Base-by-base conservation (phyloP, 2,888 invertebrate species). In the Abrostola tripartita region DNA sequence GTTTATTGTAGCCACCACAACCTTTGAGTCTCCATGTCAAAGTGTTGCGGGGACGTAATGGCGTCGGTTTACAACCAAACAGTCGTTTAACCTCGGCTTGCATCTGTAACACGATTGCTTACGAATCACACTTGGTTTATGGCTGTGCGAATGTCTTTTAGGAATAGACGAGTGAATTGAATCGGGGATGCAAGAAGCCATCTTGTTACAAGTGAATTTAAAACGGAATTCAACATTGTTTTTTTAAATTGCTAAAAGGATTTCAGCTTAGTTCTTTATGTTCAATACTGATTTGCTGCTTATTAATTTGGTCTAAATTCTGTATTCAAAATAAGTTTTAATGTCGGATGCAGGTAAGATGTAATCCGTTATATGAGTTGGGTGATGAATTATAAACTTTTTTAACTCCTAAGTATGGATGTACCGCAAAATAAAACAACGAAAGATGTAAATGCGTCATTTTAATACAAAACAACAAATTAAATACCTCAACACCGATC, bases 51-150 rank as follows among this genome's bases (percentile, higher is more conserved):
- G 35, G 56, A 69, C 56, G 74, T 83, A 81, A 86, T 79, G 64
- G 79, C 67, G 67, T 71, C 68, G 14, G 44, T 87, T 88, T 86
- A 88, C 80, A 82, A 79, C 82, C 82, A 80, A 82, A 80, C 81
- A 81, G 65, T 60, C 82, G 81, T 86, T 87, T 84, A 81, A 85
- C 81, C 75, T 83, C 81, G 81, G 62, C 70, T 66, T 74, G 78
- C 74, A 72, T 75, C 67, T 74, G 75, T 74, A 76, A 82, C 77
- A 69, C 70, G 75, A 83, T 79, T 72, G 67, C 78, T 76, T 71
- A 74, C 76, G 79, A 79, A 79, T 81, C 71, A 73, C 76, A 65
- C 72, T 62, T 68, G 62, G 37, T 85, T 82, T 85, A 84, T 76
- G 58, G 52, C 54, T 38, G 53, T 53, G 57, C 62, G 47, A 69